Base-by-base conservation (phyloP, 2,888 invertebrate species). In the Pyrgus malvae region DNA sequence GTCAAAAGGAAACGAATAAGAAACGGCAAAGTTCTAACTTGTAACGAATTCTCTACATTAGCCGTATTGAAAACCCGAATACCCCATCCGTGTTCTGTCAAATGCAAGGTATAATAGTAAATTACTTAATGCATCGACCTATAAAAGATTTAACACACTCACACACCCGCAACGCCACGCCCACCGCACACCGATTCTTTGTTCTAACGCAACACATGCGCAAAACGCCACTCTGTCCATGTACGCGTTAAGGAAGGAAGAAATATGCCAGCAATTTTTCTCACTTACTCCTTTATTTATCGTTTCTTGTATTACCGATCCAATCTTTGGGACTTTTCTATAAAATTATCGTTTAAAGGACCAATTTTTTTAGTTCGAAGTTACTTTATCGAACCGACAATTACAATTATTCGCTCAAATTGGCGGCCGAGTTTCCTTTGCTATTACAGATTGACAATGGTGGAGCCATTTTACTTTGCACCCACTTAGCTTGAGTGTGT, bases 91-190 rank as follows among this genome's bases (percentile, higher is more conserved):
- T 17, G 67, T 69, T 70, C 70, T 75, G 79, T 85, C 87, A 84
- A 86, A 81, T 81, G 85, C 87, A 88, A 76, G 74, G 75, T 75
- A 83, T 83, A 80, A 83, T 80, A 86, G 76, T 89, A 88, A 88
- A 89, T 88, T 84, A 88, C 85, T 86, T 83, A 88, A 88, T 85
- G 88, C 88, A 88, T 70, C 84, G 83, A 87, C 83, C 88, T 88
- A 87, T 88, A 84, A 87, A 88, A 88, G 87, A 88, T 88, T 86
- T 85, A 87, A 76, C 78, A 76, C 80, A 67, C 58, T 42, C 70
- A 67, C 70, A 69, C 69, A 50, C 21, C 17, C 56, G 35, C 48
- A 19, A 66, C 11, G 69, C 80, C 83, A 74, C 84, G 74, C 85
- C 84, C 70, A 67, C 65, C 35, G 58, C 50, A 67, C 64, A 66